Conservation (phyloP, 2,113 vertebrate genomes). For the Indicator indicator region DNA sequence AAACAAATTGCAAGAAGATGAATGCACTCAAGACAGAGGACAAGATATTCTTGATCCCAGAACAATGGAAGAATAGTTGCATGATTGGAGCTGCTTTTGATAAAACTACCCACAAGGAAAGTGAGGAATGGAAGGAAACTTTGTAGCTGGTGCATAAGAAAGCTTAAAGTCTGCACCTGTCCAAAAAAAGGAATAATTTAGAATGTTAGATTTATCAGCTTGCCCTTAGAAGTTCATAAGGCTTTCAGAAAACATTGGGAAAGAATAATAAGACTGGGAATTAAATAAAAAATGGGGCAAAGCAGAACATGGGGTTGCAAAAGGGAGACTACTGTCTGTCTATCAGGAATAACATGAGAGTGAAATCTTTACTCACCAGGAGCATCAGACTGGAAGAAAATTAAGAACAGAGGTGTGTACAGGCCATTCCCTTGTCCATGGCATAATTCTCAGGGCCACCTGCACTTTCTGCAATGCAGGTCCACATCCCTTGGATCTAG, state of each 20-base stretch:
- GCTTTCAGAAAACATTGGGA: not conserved
- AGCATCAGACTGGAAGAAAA: not conserved
- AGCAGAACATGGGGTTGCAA: not conserved
- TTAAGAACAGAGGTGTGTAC: not conserved
- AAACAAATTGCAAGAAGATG: not conserved
- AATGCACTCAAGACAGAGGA: not conserved
- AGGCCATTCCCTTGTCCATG: not conserved
- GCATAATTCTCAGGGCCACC: not conserved
- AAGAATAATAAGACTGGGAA: not conserved
- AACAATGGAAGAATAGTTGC: not conserved
- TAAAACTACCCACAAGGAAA: not conserved
- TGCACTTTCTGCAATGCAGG: constrained; percentile 22
- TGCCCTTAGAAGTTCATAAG: not conserved
- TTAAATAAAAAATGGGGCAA: not conserved
- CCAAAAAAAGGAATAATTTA: not conserved
- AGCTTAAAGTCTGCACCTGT: not conserved
- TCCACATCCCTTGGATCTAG: not conserved
- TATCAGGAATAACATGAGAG: not conserved
- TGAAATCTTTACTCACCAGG: not conserved
- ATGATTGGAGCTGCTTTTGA: not conserved
- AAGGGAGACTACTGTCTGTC: not conserved
- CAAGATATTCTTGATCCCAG: not conserved
- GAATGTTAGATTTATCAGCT: not conserved
- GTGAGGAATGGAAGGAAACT: not conserved
- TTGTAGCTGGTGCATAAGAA: not conserved